Evolutionary conservation across 2,797 vertebrate species (phyloP), one percentile per base, ranked within the genome.

Genomic region (Sebastes matsubarae): DNA sequence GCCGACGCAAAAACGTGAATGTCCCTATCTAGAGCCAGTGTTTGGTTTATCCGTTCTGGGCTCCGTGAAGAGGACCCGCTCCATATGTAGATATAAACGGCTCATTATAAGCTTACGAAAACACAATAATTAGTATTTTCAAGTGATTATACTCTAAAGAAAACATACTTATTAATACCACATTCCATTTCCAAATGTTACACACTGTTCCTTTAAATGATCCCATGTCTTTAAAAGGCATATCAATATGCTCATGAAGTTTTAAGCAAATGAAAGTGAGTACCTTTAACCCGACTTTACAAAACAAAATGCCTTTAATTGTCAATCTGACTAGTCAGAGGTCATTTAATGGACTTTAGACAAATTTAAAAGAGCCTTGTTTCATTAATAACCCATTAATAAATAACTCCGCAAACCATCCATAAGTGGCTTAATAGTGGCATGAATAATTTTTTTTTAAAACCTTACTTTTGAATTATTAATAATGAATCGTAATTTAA

Each of bases 121-220:
- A 42, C 38, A 42, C 38, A 6, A 42, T 0, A 0, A 38, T 38
- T 38, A 0, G 1, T 42, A 42, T 42, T 42, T 42, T 46, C 42
- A 46, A 0, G 42, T 46, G 0, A 46, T 46, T 46, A 16, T 46
- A 46, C 16, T 0, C 16, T 18, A 18, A 0, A 18, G 42, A 46
- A 46, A 46, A 46, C 42, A 46, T 46, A 52, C 46, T 42, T 42
- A 14, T 38, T 38, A 38, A 38, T 36, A 32, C 2, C 2, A 32
- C 2, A 42, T 42, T 42, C 6, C 27, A 29, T 29, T 29, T 29
- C 5, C 27, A 13, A 52, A 52, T 52, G 46, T 52, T 52, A 52
- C 46, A 52, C 46, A 52, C 46, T 52, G 46, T 52, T 52, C 46
- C 18, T 52, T 52, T 52, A 52, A 52, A 52, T 52, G 18, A 52